Evolutionary conservation across 2,113 vertebrate genomes (phyloP), one percentile per base, ranked within the genome.

Genomic region (Lycocorax pyrrhopterus): DNA sequence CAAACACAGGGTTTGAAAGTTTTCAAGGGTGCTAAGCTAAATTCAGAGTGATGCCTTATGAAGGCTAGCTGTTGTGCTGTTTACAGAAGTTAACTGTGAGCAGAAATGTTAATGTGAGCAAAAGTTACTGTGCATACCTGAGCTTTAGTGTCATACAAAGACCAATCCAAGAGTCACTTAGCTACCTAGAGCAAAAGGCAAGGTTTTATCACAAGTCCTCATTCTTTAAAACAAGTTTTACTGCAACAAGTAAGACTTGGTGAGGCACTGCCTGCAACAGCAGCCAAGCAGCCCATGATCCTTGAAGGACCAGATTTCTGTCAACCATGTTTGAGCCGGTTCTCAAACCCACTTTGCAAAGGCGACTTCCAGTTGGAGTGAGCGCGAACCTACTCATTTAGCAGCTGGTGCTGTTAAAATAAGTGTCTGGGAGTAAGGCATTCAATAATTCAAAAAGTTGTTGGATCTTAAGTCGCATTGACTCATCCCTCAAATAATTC

Each of bases 401-500:
- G 69, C 72, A 93, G 79, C 80, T 78, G 76, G 20, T 2, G 15
- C 23, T 59, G n/a, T 62, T 93, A 79, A 86, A 95, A 8, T 52
- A 75, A 94, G 22, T 52, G 62, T 63, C 83, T 84, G 79, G 49
- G 52, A 92, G 32, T 49, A 76, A 80, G 41, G 47, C 91, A 88
- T 63, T 83, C 74, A 79, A 30, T 81, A 92, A 93, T 81, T 93
- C 56, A 84, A 68, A 56, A 94, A 81, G n/a, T 63, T 84, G 22
- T 33, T 95, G 76, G 68, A 93, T 77, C 37, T 90, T 86, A 71
- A 92, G 88, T 68, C 25, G 19, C 4, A 4, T 52, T 95, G 93
- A 96, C 49, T 96, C 85, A 92, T 94, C 92, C 79, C 52, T 49
- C 85, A 90, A 88, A 76, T 88, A 81, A 88, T 77, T 96, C 68